Percentiles rank a stretch among this genome's conserved stretches.
phyloP scores from a whole-genome alignment of 2,113 vertebrate genomes.

The Glaucidium brasilianum region DNA sequence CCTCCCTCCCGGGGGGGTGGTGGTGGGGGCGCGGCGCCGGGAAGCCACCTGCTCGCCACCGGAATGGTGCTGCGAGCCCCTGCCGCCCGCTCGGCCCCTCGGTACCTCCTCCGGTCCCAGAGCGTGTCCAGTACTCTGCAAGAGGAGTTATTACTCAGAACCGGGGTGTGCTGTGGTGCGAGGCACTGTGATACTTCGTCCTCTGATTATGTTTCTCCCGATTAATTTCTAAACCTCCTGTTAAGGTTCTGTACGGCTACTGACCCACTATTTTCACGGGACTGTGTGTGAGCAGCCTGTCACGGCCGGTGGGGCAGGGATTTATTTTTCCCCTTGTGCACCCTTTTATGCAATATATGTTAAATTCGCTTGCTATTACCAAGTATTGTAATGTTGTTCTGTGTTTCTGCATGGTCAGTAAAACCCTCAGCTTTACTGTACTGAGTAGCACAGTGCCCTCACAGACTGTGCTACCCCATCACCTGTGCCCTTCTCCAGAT shows the following conservation, averaged over 20 bases:
- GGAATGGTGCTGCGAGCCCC: rapidly evolving
- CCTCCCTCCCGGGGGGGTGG: no score
- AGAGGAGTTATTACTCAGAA: rapidly evolving
- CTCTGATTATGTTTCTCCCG: not conserved
- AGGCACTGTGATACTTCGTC: no score
- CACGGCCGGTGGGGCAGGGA: rapidly evolving
- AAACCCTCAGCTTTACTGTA: not conserved
- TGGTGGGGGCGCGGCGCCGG: rapidly evolving
- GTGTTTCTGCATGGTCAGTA: not conserved
- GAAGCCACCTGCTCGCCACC: rapidly evolving
- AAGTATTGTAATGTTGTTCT: not conserved
- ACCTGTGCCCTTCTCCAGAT: rapidly evolving
- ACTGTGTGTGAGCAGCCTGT: not conserved
- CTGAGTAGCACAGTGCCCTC: not conserved
- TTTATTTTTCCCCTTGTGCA: not conserved
- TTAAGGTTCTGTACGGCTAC: not conserved
- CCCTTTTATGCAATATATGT: not conserved
- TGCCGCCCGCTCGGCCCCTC: rapidly evolving
- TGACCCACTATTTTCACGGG: rapidly evolving
- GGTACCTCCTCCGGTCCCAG: rapidly evolving
- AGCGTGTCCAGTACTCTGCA: rapidly evolving
- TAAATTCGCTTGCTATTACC: not conserved
- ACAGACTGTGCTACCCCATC: rapidly evolving
- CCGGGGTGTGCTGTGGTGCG: rapidly evolving
- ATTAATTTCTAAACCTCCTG: not conserved